phyloP scores from a whole-genome alignment of 2,797 vertebrate genomes.

The Melanotaenia maccullochi region DNA sequence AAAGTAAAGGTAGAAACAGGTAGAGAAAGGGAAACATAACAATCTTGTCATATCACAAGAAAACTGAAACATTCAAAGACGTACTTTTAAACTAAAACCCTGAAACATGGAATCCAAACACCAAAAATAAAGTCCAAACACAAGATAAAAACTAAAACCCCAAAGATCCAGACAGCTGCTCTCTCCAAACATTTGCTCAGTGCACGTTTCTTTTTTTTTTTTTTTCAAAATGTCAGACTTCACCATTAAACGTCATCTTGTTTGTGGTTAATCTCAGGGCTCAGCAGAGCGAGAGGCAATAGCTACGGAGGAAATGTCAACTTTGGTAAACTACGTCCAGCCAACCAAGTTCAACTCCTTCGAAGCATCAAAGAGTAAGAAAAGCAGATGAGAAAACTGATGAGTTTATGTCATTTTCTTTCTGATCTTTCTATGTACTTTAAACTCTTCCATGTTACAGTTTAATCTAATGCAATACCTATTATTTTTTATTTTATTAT shows the following conservation, averaged over 20 bases:
- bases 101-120: neutral
- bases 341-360: constrained; percentile 98
- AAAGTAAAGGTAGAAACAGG: no score
- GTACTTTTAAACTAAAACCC: neutral
- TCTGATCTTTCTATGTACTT: neutral
- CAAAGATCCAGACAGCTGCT: neutral
- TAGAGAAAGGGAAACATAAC: no score
- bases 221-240: neutral
- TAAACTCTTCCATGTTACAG: no score
- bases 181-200: neutral
- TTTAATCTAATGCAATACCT: neutral
- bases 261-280: constrained; percentile 80
- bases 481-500: no score
- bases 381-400: neutral
- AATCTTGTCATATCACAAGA: no score
- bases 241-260: neutral
- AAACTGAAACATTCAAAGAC: neutral
- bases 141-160: no score
- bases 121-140: no score
- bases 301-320: constrained; percentile 98
- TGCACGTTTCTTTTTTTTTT: neutral
- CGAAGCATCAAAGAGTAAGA: constrained; percentile 96
- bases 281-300: constrained; percentile 94
- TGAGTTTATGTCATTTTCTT: neutral
- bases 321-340: constrained; percentile 98